These are phyloP conservation scores for Plodia interpunctella DNA, from an alignment of 1,140 invertebrate species.

Conservation along the genomic window DNA sequence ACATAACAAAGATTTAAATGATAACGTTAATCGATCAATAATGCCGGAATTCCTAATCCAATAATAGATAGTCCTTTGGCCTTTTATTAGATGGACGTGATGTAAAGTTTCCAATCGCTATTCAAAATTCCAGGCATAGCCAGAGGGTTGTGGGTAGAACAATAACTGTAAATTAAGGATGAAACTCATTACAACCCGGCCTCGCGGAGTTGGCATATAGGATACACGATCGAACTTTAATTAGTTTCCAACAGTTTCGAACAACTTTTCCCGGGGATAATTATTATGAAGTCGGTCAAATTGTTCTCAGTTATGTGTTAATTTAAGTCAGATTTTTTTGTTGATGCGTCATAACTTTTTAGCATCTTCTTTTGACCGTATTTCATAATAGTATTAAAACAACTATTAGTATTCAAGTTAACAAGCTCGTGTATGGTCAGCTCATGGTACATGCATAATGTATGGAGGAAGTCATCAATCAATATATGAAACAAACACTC, in stretches of 20 bases:
- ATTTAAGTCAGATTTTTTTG: too few species aligned
- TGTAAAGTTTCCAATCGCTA: constrained; percentile 23
- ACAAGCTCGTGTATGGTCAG: constrained; percentile 9
- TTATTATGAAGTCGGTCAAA: constrained; percentile 24
- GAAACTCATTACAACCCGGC: constrained; percentile 63
- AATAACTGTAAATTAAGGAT: constrained; percentile 69
- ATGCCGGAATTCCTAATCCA: constrained; percentile 22
- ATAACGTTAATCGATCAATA: constrained; percentile 16
- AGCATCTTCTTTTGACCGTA: too few species aligned
- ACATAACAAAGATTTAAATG: background rate
- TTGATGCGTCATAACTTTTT: too few species aligned
- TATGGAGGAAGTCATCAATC: constrained; percentile 20
- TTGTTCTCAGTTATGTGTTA: background rate
- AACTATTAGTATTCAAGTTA: constrained; percentile 10
- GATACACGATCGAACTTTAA: constrained; percentile 60
- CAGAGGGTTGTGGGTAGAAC: constrained; percentile 49
- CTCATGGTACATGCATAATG: constrained; percentile 4
- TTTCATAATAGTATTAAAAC: background rate
- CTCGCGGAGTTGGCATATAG: constrained; percentile 31
- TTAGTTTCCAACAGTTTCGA: constrained; percentile 37
- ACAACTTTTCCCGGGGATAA: constrained; percentile 26
- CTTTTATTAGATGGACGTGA: constrained; percentile 17
- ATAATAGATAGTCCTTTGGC: constrained; percentile 31
- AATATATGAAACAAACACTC: constrained; percentile 18
- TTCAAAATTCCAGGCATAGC: constrained; percentile 37